Evolutionary conservation across 2,797 vertebrate species (phyloP), one percentile per base, ranked within the genome.

Genomic region (Pseudopleuronectes americanus): DNA sequence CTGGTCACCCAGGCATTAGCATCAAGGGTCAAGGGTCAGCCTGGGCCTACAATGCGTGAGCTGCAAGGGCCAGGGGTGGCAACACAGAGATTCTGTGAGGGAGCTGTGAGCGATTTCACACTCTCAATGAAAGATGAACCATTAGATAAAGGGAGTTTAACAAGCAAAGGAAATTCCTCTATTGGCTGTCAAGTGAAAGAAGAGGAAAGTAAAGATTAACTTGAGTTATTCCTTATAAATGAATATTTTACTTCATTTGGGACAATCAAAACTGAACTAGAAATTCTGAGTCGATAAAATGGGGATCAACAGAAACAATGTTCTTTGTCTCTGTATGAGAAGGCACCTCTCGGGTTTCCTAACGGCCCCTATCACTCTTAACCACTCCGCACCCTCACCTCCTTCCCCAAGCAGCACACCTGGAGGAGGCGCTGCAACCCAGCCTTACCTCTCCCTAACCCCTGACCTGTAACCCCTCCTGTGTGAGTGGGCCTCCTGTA

Each of bases 1-100:
- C 63, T 54, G 75, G 85, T 90, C 87, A 88, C 79, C 76, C 83
- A 80, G 74, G 85, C 91, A 87, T 92, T 88, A 88, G 84, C 88
- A 83, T 86, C 57, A 58, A 23, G 67, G 90, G 90, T 92, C 87
- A 91, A 61, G 61, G 92, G 86, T 92, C 71, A 14, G 16, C 51
- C 57, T 13, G 3, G 80, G 57, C 71, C 86, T 76, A 77, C 85
- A 90, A 89, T 92, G 88, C 91, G 51, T 76, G 80, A 80, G 68
- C 75, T 33, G 49, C 60, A 16, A 54, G 78, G 74, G 74, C 73
- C 77, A 66, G 84, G 41, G 82, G 84, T 76, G 78, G 68, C 75
- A 84, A 81, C 79, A 76, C 8, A 17, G 65, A 79, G 79, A 71
- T 80, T 79, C 56, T 68, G 72, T 74, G 77, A 81, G 68, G 72